Conservation (phyloP, 2,113 vertebrate species). For the Sclerurus mexicanus region DNA sequence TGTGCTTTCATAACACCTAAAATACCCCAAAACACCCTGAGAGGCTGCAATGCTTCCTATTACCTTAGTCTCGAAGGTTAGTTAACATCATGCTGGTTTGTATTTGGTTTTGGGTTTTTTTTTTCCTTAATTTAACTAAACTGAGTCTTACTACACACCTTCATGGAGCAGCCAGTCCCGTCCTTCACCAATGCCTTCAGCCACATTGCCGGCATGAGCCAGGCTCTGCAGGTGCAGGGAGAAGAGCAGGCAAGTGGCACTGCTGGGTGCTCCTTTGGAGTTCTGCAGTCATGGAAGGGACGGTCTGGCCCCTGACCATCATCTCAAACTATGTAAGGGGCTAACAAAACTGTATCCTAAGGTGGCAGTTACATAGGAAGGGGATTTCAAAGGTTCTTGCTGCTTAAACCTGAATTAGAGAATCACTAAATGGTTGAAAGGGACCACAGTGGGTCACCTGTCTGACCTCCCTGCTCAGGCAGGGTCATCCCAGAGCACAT, state of each 20-base stretch:
- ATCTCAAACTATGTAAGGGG: neutral
- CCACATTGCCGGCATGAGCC: neutral
- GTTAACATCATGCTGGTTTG: neutral
- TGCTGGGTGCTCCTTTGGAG: neutral
- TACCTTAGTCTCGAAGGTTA: neutral
- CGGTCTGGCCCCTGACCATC: neutral
- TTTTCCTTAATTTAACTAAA: neutral
- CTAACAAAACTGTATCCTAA: neutral
- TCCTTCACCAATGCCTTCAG: neutral
- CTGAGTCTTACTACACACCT: neutral
- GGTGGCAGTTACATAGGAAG: neutral
- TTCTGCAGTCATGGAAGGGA: accelerated
- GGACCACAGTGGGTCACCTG: neutral
- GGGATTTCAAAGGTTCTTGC: neutral
- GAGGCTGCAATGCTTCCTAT: neutral
- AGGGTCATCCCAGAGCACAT: neutral
- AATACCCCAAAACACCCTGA: neutral
- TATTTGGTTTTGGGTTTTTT: neutral
- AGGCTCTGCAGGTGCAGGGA: neutral
- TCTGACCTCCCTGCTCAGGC: neutral
- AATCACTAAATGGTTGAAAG: neutral
- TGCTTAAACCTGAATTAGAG: neutral
- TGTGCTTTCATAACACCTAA: neutral
- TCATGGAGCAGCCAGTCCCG: neutral
- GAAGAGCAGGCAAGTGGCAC: neutral